These are phyloP conservation scores for Eptesicus fuscus DNA, from an alignment of 2,113 vertebrate genomes.

Conservation along the genomic window DNA sequence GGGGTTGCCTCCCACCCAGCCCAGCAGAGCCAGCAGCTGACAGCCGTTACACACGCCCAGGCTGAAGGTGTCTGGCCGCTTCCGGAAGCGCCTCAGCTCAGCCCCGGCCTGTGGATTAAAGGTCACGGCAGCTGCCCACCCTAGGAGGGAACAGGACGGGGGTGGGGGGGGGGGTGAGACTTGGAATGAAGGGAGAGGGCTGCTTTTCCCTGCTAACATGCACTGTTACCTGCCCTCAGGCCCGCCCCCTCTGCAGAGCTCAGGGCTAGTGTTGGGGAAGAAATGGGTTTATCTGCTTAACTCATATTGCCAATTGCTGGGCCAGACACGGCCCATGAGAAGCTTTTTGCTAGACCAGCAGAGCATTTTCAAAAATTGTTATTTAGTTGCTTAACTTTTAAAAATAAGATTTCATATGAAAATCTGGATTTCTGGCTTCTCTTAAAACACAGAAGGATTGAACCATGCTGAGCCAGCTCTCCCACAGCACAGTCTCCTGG, in stretches of 20 bases:
- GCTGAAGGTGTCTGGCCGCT: slow-evolving; percentile 88
- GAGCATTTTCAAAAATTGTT: not conserved
- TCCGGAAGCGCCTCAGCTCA: slow-evolving; percentile 87
- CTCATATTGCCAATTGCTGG: not conserved
- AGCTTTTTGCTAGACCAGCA: not conserved
- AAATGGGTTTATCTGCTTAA: not conserved
- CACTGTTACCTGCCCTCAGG: not conserved
- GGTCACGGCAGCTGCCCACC: slow-evolving; percentile 90
- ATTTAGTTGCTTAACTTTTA: not conserved
- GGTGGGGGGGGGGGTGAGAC: not conserved
- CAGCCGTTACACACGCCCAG: slow-evolving; percentile 94
- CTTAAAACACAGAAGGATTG: not conserved
- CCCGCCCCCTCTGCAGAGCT: not conserved
- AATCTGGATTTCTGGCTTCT: not conserved
- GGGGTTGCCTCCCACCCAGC: slow-evolving; percentile 86
- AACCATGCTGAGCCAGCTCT: not conserved
- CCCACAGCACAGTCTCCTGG: not conserved
- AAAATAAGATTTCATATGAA: not conserved
- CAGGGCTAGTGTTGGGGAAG: not conserved
- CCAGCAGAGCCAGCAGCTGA: slow-evolving; percentile 90
- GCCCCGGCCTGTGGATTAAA: slow-evolving; percentile 84
- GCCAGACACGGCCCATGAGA: not conserved
- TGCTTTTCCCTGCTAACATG: not conserved
- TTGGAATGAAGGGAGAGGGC: not conserved
- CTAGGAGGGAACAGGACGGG: slow-evolving; percentile 68